These are phyloP conservation scores for Pelobates cultripes DNA, from an alignment of 2,797 vertebrate species.

Conservation along the genomic window DNA sequence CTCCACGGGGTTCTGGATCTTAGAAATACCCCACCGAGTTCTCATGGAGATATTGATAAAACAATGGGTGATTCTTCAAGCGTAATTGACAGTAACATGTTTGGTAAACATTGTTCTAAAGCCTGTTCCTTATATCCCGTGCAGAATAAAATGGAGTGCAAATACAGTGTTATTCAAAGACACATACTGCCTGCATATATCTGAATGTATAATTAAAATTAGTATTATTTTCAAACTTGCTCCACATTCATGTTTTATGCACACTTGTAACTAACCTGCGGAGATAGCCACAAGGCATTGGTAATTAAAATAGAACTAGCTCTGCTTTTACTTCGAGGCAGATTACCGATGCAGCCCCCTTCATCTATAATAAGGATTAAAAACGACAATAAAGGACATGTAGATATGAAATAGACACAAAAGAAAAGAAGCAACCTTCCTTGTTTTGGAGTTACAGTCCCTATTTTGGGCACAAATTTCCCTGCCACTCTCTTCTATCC, in stretches of 20 bases:
- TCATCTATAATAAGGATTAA: slow-evolving; percentile 54
- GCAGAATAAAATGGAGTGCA: too few species aligned
- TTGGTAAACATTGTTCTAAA: too few species aligned
- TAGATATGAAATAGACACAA: background rate
- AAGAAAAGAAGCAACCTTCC: background rate
- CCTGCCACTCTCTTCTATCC: too few species aligned
- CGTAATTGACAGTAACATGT: too few species aligned
- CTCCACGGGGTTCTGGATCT: too few species aligned
- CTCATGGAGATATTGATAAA: too few species aligned
- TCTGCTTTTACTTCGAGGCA: slow-evolving; percentile 65
- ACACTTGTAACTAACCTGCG: slow-evolving; percentile 71
- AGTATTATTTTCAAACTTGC: slow-evolving; percentile 60
- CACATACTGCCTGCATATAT: slow-evolving; percentile 54
- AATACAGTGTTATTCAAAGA: slow-evolving; percentile 47
- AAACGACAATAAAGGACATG: background rate
- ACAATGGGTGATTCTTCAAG: too few species aligned
- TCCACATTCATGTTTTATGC: slow-evolving; percentile 71
- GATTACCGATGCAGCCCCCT: slow-evolving; percentile 63
- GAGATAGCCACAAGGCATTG: slow-evolving; percentile 65
- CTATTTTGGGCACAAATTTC: too few species aligned
- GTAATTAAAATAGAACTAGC: slow-evolving; percentile 70
- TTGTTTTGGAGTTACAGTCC: too few species aligned
- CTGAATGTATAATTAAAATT: slow-evolving; percentile 59
- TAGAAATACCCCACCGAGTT: too few species aligned
- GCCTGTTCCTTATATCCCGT: too few species aligned